phyloP scores from a whole-genome alignment of 2,113 vertebrate species.

The Onychorhynchus coronatus region DNA sequence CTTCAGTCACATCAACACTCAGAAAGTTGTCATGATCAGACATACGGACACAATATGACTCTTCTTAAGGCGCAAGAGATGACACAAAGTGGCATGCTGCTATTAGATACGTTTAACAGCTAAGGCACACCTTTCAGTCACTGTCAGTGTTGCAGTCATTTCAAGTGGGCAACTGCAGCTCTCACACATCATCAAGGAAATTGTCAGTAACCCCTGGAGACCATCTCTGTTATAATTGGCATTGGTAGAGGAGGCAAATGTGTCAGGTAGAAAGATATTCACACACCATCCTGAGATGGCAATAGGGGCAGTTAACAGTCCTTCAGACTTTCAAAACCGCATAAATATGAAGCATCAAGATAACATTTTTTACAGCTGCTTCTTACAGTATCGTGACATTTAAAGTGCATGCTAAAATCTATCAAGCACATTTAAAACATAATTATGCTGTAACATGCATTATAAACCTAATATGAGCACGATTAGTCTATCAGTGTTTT shows the following conservation, averaged over 20 bases:
- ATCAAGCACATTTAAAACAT: slow-evolving; percentile 8
- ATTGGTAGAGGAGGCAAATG: background rate
- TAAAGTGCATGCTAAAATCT: slow-evolving; percentile 14
- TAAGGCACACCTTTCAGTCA: slow-evolving; percentile 11
- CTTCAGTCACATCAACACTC: background rate
- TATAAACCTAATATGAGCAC: background rate
- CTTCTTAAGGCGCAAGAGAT: background rate
- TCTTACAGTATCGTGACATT: background rate
- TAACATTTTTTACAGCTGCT: slow-evolving; percentile 5
- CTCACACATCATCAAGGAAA: background rate
- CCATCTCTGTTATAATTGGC: background rate
- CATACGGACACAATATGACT: background rate
- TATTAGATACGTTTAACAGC: background rate
- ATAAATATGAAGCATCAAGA: background rate
- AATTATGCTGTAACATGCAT: background rate
- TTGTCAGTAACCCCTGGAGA: background rate
- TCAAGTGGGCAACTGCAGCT: background rate
- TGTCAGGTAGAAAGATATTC: background rate
- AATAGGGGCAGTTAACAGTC: background rate
- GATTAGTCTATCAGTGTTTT: background rate
- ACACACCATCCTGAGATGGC: background rate
- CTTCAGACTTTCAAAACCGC: background rate
- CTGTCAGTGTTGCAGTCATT: background rate
- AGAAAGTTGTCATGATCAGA: background rate
- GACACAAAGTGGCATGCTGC: background rate